phyloP scores from a whole-genome alignment of 2,888 invertebrate species.

The Meteorus colon region DNA sequence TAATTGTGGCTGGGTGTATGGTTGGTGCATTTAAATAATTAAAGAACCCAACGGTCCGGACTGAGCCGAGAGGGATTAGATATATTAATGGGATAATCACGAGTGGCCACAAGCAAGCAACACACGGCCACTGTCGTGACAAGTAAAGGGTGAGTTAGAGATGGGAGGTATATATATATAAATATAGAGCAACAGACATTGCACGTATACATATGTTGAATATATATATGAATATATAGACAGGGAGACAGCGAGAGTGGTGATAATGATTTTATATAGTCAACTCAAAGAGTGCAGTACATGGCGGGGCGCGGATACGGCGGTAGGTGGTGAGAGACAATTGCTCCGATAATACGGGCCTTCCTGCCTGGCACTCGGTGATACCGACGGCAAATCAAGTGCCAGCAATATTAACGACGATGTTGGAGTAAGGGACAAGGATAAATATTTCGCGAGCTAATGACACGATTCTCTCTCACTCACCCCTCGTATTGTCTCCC shows the following conservation, averaged over 20 bases:
- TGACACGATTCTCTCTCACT: constrained; percentile 39
- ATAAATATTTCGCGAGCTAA: constrained; percentile 50
- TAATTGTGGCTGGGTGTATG: background rate
- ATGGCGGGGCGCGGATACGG: constrained; percentile 31
- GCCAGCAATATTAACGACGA: constrained; percentile 59
- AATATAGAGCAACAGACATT: background rate
- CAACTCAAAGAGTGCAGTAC: constrained; percentile 60
- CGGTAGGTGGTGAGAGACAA: constrained; percentile 69
- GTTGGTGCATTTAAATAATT: constrained; percentile 67
- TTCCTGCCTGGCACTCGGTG: constrained; percentile 73
- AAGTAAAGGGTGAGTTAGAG: constrained; percentile 45
- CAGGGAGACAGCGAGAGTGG: constrained; percentile 51
- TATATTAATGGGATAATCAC: constrained; percentile 72
- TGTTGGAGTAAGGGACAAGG: constrained; percentile 46
- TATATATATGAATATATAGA: constrained; percentile 27
- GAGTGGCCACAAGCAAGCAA: constrained; percentile 61
- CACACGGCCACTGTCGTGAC: constrained; percentile 20
- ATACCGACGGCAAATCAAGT: constrained; percentile 71
- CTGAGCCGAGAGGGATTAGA: constrained; percentile 60
- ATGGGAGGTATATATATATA: constrained; percentile 23
- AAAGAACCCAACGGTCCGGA: constrained; percentile 63
- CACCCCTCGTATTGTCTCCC: background rate
- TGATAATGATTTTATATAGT: constrained; percentile 73
- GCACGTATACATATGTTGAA: constrained; percentile 16
- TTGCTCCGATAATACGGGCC: constrained; percentile 72